Percentiles rank a stretch among this genome's conserved stretches.
Conservation (phyloP, 53 echinoderm and acorn worm species). For the Arbacia lixula region DNA sequence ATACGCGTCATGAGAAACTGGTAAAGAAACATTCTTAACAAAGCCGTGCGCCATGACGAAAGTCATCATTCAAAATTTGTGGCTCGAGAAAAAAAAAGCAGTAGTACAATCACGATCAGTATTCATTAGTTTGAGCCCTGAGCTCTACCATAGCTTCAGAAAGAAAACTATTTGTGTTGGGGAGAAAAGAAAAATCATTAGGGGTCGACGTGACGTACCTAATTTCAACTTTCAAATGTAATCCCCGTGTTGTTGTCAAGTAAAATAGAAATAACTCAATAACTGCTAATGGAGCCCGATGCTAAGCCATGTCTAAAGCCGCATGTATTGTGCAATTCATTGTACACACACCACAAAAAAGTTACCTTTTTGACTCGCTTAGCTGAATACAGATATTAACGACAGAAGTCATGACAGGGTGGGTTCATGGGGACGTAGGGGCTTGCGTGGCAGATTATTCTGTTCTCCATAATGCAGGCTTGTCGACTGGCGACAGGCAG, state of each 20-base stretch:
- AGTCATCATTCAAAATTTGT: not conserved
- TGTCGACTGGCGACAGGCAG: slow-evolving; percentile 44
- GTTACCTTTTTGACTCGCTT: no score
- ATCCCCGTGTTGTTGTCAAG: slow-evolving; percentile 5
- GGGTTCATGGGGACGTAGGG: not conserved
- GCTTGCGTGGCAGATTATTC: slow-evolving; percentile 12
- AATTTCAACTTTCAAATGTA: slow-evolving; percentile 30
- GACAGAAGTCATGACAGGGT: no score
- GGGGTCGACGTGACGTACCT: no score
- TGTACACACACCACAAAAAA: no score
- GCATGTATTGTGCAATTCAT: no score
- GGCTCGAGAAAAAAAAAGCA: no score
- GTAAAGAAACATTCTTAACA: not conserved
- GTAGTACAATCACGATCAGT: no score
- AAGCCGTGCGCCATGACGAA: no score
- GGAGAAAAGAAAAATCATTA: slow-evolving; percentile 15
- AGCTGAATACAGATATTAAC: no score
- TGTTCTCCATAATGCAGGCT: slow-evolving; percentile 23
- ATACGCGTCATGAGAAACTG: not conserved
- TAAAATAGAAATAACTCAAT: slow-evolving; percentile 34
- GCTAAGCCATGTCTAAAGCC: not conserved
- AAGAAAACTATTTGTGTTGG: slow-evolving; percentile 23
- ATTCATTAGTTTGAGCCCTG: no score
- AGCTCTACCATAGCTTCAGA: not conserved
- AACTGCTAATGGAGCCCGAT: slow-evolving; percentile 43